Conservation (phyloP, 2,888 invertebrate genomes). For the Myopa testacea region DNA sequence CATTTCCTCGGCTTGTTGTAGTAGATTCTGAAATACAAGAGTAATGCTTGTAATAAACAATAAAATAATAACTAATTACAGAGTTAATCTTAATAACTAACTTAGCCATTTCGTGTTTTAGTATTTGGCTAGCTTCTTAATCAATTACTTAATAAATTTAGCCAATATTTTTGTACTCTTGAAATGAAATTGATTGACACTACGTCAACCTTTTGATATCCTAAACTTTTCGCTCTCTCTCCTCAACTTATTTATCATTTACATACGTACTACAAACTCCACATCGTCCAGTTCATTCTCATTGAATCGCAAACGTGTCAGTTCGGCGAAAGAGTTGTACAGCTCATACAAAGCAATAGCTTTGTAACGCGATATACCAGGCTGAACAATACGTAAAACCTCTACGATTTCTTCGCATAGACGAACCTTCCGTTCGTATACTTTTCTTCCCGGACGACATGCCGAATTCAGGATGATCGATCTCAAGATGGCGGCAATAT, state of each 20-base stretch:
- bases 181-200: too few relatives aligned
- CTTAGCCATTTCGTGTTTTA: too few relatives aligned
- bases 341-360: constrained; percentile 83
- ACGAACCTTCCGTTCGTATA: constrained; percentile 75
- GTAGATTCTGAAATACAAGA: constrained; percentile 67
- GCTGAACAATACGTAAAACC: constrained; percentile 76
- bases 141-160: too few relatives aligned
- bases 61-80: not conserved
- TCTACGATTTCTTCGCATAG: constrained; percentile 76
- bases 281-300: constrained; percentile 55
- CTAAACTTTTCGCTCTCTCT: too few relatives aligned
- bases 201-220: too few relatives aligned
- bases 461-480: constrained; percentile 70
- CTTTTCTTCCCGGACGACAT: constrained; percentile 70
- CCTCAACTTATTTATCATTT: too few relatives aligned
- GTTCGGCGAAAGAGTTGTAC: constrained; percentile 75
- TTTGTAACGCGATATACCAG: constrained; percentile 69
- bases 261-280: constrained; percentile 54
- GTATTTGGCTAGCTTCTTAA: too few relatives aligned
- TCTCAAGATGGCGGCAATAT: constrained; percentile 73
- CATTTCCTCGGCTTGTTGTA: constrained; percentile 72
- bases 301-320: constrained; percentile 64
- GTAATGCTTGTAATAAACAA: not conserved
- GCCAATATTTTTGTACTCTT: too few relatives aligned
- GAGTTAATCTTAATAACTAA: too few relatives aligned